These are phyloP conservation scores for Hydrochoerus hydrochaeris DNA, from an alignment of 2,113 vertebrate species.

Conservation along the genomic window DNA sequence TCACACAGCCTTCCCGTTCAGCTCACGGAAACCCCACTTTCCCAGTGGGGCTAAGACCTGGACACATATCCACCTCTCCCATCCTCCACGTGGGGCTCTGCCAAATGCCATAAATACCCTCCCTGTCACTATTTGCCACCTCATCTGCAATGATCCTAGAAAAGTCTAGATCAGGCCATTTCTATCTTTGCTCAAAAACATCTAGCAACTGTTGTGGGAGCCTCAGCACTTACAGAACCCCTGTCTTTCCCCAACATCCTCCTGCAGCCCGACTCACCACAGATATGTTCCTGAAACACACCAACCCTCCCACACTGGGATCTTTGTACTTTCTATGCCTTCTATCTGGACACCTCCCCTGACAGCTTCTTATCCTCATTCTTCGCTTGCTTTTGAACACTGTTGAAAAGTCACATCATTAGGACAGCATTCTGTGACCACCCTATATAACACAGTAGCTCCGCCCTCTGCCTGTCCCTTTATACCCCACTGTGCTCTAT, in stretches of 20 bases:
- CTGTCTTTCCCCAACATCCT: no score
- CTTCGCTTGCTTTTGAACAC: not conserved
- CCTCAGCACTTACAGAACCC: not conserved
- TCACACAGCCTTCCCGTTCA: not conserved
- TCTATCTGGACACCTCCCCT: no score
- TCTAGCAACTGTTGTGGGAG: not conserved
- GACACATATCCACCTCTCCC: not conserved
- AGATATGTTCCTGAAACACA: not conserved
- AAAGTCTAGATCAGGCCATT: not conserved
- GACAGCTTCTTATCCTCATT: not conserved
- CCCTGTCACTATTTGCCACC: not conserved
- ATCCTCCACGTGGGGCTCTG: fast-evolving
- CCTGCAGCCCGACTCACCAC: no score
- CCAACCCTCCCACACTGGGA: fast-evolving
- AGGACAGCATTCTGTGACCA: not conserved
- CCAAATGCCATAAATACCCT: not conserved
- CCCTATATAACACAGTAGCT: not conserved
- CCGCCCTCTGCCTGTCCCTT: not conserved
- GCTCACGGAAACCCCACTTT: not conserved
- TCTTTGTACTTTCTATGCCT: not conserved
- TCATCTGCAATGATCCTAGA: not conserved
- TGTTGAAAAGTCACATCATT: not conserved
- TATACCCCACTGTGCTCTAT: not conserved
- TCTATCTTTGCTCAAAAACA: not conserved
- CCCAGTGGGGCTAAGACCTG: not conserved